These are phyloP conservation scores for Meloidogyne floridensis DNA, from an alignment of 1,140 invertebrate genomes.

Conservation along the genomic window DNA sequence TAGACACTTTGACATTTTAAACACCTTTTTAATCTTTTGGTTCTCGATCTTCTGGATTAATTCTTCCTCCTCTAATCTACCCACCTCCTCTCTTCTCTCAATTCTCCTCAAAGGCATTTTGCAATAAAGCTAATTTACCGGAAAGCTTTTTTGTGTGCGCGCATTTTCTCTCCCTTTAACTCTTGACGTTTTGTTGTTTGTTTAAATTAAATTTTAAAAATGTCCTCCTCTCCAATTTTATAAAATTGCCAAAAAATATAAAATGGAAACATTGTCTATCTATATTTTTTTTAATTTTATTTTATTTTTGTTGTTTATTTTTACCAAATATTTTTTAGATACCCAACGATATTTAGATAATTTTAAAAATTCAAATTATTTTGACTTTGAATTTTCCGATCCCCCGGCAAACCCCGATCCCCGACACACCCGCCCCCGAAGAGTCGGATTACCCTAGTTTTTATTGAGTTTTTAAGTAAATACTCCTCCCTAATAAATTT, in stretches of 20 bases:
- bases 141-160: conserved; percentile 10
- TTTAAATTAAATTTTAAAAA: not conserved
- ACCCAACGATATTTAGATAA: no score
- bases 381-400: no score
- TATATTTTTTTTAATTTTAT: not conserved
- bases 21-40: no score
- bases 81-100: not conserved
- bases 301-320: no score
- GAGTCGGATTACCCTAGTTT: no score
- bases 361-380: no score
- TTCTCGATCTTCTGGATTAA: not conserved
- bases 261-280: not conserved
- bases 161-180: not conserved
- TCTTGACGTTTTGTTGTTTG: conserved; percentile 12
- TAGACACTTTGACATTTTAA: no score
- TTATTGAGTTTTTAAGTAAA: no score
- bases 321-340: not conserved
- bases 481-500: no score
- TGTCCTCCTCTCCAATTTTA: not conserved
- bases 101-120: not conserved
- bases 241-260: conserved; percentile 24
- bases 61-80: not conserved
- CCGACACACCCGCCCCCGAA: no score
- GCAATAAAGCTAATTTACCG: conserved; percentile 27
- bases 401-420: no score